Evolutionary conservation across 2,797 vertebrate genomes (phyloP), one percentile per base, ranked within the genome.

Genomic region (Muscicapa striata): DNA sequence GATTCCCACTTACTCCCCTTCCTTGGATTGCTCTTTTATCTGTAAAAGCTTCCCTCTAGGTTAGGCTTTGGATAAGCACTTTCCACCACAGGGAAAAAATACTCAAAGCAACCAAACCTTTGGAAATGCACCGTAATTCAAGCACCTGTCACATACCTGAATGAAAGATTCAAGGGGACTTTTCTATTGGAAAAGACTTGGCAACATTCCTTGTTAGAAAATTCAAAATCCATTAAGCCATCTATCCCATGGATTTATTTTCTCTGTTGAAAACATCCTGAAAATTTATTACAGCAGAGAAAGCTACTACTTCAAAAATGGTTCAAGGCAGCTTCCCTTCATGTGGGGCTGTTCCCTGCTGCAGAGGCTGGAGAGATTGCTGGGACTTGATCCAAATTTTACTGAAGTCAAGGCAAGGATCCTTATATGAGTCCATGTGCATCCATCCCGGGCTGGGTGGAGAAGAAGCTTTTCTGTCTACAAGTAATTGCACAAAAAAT

Each of bases 171-270:
- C 80, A 70, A 54, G 34, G 36, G 64, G 77, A 84, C 52, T 82
- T 73, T 83, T 81, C 38, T 89, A 66, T 61, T 63, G 72, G 51
- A 69, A 85, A 94, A 86, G 62, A 51, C 63, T 49, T 90, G 74
- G 74, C 88, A 92, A 92, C 2, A 1, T 70, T 90, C 20, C 84
- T 79, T 94, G 90, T 81, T 70, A 81, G 93, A 94, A 94, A 89
- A 89, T 86, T 91, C 85, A 89, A 94, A 92, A 91, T 69, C 86
- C 84, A 61, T 95, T 94, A 89, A 82, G 58, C 61, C 64, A 54
- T 79, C n/a, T 46, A 40, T 86, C 64, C 52, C 40, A 89, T 20
- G 40, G 69, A 90, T 93, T 94, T 96, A 93, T 86, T 83, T 18
- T 73, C 77, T 62, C 57, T 74, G 48, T 63, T 89, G 64, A 95